Evolutionary conservation across 2,888 invertebrate species (phyloP).

Genomic region (Leptothorax acervorum): DNA sequence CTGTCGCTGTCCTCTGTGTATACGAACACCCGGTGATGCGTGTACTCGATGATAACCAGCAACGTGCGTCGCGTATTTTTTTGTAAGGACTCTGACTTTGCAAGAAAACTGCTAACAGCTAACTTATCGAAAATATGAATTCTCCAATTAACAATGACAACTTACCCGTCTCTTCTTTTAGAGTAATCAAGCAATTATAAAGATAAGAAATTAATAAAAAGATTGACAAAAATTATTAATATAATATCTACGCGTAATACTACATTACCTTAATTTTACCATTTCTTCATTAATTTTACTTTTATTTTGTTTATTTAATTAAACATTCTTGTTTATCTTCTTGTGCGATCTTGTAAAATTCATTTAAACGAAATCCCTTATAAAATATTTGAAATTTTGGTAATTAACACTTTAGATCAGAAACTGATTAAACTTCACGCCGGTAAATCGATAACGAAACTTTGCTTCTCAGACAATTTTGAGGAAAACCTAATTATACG

Average conservation of each 20-base stretch:
- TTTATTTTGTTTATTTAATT: slow-evolving; percentile 2
- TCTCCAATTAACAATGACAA: not conserved
- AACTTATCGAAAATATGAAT: not conserved
- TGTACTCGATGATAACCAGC: slow-evolving; percentile 27
- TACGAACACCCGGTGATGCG: not conserved
- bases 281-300: not conserved
- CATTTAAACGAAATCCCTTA: not conserved
- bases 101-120: not conserved
- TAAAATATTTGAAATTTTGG: not conserved
- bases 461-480: not conserved
- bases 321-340: not conserved
- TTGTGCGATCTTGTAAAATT: not conserved
- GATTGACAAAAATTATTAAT: not conserved
- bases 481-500: not conserved
- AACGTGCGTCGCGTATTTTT: not conserved
- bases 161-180: not conserved
- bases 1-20: not conserved
- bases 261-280: not conserved
- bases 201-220: not conserved
- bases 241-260: not conserved
- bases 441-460: not conserved
- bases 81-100: not conserved
- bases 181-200: not conserved
- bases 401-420: not conserved
- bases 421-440: not conserved